Conservation (phyloP, 2,888 invertebrate species). For the Imbricaverruca yamaguchii region DNA sequence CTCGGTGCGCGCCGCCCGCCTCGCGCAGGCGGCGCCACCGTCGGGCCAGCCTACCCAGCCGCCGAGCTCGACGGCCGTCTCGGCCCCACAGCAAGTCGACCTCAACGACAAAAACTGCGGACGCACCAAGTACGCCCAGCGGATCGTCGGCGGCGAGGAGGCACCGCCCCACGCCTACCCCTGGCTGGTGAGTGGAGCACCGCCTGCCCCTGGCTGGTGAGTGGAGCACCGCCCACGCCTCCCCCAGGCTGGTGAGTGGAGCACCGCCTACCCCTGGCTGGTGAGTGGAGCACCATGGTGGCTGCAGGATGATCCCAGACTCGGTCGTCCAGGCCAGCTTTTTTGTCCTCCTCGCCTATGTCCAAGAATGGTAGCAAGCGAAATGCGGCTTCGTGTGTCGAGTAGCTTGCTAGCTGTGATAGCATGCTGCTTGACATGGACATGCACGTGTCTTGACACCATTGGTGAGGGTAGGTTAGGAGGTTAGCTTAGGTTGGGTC, state of each 20-base stretch:
- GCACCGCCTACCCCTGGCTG: neutral
- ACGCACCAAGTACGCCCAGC: neutral
- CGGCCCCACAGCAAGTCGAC: neutral
- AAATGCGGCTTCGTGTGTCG: too few relatives aligned
- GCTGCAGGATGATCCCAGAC: too few relatives aligned
- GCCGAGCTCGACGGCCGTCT: neutral
- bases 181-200: neutral
- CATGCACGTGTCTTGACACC: too few relatives aligned
- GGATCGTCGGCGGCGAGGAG: neutral
- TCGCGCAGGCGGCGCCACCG: neutral
- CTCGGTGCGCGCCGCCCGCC: neutral
- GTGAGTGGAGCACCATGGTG: neutral
- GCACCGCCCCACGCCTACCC: neutral
- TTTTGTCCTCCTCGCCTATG: too few relatives aligned
- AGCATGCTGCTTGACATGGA: too few relatives aligned
- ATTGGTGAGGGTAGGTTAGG: too few relatives aligned
- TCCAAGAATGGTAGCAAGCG: too few relatives aligned
- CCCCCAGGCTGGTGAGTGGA: constrained; percentile 2
- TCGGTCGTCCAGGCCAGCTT: too few relatives aligned
- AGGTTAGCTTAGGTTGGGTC: too few relatives aligned
- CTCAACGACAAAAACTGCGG: neutral
- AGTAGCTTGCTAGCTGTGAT: too few relatives aligned
- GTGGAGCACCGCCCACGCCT: neutral
- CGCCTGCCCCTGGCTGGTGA: constrained; percentile 6
- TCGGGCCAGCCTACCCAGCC: neutral